Evolutionary conservation across 2,797 vertebrate species (phyloP), one percentile per base, ranked within the genome.

Genomic region (Adrianichthys oophorus): DNA sequence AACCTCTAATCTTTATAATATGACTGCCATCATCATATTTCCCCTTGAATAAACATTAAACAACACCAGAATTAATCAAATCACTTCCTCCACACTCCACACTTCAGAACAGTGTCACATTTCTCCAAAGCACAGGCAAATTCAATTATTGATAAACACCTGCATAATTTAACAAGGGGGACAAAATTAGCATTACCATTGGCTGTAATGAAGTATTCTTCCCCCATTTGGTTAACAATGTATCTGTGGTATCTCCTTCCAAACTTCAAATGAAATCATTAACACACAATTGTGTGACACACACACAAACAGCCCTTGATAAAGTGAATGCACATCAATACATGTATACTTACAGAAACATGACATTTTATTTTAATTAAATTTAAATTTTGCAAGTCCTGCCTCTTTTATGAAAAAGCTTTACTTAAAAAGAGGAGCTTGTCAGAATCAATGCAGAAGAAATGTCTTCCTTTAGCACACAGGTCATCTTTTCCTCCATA

Each of bases 401-500:
- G 24, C 24, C 24, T 26, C 24, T 32, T 32, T 32, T 3, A 2
- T 8, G 29, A 8, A 32, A 32, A 32, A 8, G 29, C 1, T 32
- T 32, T 32, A 32, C 29, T 32, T 32, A 32, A 12, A 32, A 29
- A 32, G 8, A 32, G 29, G 29, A 32, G 8, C 29, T 32, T 26
- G 6, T 72, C 70, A 59, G 45, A 59, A 48, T 54, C 41, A 56
- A 49, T 18, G 56, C 80, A 78, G 60, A 83, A 56, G 43, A 59
- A 62, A 68, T 51, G 44, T 65, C 68, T 60, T 62, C 70, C 59
- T 50, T 45, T 62, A 66, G 55, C 8, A 10, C 29, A 79, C 62
- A 41, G 65, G 62, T 62, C 68, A 69, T 51, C 15, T 42, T 71
- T 64, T 76, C 80, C 62, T 73, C 71, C 70, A 43, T 66, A 70